These are phyloP conservation scores for Nowickia ferox DNA, from an alignment of 2,888 invertebrate genomes.

Conservation along the genomic window DNA sequence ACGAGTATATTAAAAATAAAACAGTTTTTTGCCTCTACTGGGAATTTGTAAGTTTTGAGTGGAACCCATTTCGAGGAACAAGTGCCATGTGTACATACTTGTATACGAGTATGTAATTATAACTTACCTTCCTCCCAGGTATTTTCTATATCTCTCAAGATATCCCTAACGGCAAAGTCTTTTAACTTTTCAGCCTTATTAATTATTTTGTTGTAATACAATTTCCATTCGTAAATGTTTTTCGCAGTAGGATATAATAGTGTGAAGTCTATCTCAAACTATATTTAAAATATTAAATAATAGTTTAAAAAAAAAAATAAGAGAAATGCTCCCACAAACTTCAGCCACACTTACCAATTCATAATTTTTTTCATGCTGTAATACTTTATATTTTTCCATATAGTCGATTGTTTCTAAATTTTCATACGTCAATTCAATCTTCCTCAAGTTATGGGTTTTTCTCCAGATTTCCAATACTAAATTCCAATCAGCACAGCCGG, in stretches of 20 bases:
- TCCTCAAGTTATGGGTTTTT: conserved; percentile 26
- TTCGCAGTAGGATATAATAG: conserved; percentile 53
- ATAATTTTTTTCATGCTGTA: conserved; percentile 47
- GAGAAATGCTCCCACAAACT: neutral
- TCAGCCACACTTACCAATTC: conserved; percentile 43
- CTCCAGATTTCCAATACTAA: conserved; percentile 38
- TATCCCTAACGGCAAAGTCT: conserved; percentile 43
- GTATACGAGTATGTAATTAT: no score
- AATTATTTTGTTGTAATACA: conserved; percentile 51
- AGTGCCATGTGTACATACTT: no score
- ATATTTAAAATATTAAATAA: neutral
- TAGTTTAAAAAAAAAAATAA: neutral
- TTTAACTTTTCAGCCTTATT: conserved; percentile 49
- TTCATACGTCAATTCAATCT: conserved; percentile 46
- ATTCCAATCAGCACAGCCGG: conserved; percentile 47
- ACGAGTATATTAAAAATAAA: no score
- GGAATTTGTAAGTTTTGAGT: no score
- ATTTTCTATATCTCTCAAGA: conserved; percentile 41
- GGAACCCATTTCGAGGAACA: no score
- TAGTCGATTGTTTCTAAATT: conserved; percentile 44
- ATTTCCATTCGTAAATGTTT: conserved; percentile 55
- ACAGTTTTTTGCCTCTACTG: no score
- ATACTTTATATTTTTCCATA: conserved; percentile 52
- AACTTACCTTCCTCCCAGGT: conserved; percentile 47
- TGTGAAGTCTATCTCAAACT: conserved; percentile 60